Conservation (phyloP, 1,140 invertebrate genomes). For the Centruroides vittatus region DNA sequence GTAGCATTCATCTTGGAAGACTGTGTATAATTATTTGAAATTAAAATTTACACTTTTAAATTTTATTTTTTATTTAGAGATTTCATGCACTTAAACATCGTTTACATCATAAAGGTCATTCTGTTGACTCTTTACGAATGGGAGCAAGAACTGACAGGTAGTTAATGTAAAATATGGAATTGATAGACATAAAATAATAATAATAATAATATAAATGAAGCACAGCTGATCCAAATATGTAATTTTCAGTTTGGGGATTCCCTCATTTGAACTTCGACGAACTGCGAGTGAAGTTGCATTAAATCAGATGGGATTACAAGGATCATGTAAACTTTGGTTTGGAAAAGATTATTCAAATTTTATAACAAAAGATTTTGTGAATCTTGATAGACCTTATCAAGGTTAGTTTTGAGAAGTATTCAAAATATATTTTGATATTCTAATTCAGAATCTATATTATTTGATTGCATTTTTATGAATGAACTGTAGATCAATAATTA, state of each 20-base stretch:
- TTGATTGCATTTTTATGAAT: too few relatives aligned
- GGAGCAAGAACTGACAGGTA: too few relatives aligned
- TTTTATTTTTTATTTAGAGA: constrained; percentile 1
- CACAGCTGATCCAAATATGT: too few relatives aligned
- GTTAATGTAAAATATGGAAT: too few relatives aligned
- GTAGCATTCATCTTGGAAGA: too few relatives aligned
- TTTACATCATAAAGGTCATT: constrained; percentile 5
- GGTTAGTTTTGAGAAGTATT: constrained; percentile 34
- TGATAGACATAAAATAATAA: too few relatives aligned
- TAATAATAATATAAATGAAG: too few relatives aligned
- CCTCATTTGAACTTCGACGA: constrained; percentile 4
- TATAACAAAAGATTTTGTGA: constrained; percentile 92
- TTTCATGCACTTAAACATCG: constrained; percentile 14
- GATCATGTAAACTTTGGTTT: constrained; percentile 71
- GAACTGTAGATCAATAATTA: too few relatives aligned
- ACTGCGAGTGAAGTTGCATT: constrained; percentile 12
- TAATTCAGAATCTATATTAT: too few relatives aligned
- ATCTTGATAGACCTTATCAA: constrained; percentile 74
- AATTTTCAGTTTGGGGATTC: constrained; percentile 7
- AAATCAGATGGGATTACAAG: constrained; percentile 15
- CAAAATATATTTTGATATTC: too few relatives aligned
- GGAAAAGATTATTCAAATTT: constrained; percentile 98
- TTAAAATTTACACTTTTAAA: background rate
- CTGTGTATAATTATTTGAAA: too few relatives aligned
- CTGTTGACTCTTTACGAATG: background rate